Percentiles rank a stretch among this genome's conserved stretches.
These are phyloP conservation scores for Drosophila virilis DNA, from an alignment of 1,140 invertebrate genomes.

Conservation along the genomic window DNA sequence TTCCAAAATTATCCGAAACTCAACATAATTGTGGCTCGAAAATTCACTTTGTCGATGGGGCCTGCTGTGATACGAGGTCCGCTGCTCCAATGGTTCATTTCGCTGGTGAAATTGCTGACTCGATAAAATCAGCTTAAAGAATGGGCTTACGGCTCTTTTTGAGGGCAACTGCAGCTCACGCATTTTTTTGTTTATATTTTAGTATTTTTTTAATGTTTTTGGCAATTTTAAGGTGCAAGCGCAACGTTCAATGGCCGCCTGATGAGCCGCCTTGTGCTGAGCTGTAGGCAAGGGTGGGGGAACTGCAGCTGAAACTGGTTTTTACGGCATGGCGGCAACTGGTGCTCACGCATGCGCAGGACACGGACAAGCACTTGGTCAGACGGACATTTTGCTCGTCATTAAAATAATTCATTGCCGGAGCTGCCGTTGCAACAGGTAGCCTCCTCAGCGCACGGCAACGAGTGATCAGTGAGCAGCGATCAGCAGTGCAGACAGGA, in stretches of 20 bases:
- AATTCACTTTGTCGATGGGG: conserved; percentile 50
- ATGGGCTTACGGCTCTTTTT: conserved; percentile 43
- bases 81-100: conserved; percentile 22
- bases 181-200: conserved; percentile 23
- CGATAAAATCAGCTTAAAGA: conserved; percentile 75
- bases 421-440: conserved; percentile 69
- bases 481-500: conserved; percentile 4
- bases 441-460: conserved; percentile 34
- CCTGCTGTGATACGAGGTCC: neutral
- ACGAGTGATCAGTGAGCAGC: conserved; percentile 53
- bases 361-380: conserved; percentile 5
- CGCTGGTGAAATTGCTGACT: conserved; percentile 55
- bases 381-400: conserved; percentile 61
- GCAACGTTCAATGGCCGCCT: conserved; percentile 60
- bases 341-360: conserved; percentile 66
- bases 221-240: conserved; percentile 61
- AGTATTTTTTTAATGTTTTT: conserved; percentile 20
- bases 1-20: conserved; percentile 58
- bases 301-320: conserved; percentile 51
- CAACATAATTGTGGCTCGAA: conserved; percentile 56
- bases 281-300: neutral
- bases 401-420: conserved; percentile 80
- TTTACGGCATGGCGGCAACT: conserved; percentile 52
- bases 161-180: conserved; percentile 27
- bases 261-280: conserved; percentile 25